Evolutionary conservation across 2,113 vertebrate species (phyloP).

Genomic region (Gulo gulo): DNA sequence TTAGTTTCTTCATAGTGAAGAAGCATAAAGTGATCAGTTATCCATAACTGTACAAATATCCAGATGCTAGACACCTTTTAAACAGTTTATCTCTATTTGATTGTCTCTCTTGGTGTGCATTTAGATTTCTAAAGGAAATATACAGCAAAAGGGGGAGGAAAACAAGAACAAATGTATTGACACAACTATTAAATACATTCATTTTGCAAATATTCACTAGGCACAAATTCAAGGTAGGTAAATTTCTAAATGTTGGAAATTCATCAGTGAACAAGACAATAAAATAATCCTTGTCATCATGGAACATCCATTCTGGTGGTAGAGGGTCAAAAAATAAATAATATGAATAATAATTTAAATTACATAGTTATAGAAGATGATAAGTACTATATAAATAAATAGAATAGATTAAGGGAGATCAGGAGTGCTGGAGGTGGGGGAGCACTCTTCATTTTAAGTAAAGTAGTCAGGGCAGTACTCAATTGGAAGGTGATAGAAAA

Average conservation of each 20-base stretch:
- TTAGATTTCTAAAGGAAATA: background rate
- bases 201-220: background rate
- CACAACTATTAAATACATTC: background rate
- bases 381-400: background rate
- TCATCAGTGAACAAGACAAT: background rate
- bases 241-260: background rate
- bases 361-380: background rate
- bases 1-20: background rate
- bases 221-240: background rate
- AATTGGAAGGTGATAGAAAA: background rate
- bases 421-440: background rate
- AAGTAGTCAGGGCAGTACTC: background rate
- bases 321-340: background rate
- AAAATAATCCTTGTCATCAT: background rate
- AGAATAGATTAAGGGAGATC: background rate
- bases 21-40: background rate
- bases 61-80: background rate
- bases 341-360: background rate
- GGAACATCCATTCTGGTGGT: background rate
- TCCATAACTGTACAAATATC: background rate
- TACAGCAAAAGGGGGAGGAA: background rate
- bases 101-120: too few species aligned
- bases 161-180: background rate
- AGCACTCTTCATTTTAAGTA: background rate
- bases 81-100: background rate